Conservation (phyloP, 2,797 vertebrate genomes). For the Protonibea diacanthus region DNA sequence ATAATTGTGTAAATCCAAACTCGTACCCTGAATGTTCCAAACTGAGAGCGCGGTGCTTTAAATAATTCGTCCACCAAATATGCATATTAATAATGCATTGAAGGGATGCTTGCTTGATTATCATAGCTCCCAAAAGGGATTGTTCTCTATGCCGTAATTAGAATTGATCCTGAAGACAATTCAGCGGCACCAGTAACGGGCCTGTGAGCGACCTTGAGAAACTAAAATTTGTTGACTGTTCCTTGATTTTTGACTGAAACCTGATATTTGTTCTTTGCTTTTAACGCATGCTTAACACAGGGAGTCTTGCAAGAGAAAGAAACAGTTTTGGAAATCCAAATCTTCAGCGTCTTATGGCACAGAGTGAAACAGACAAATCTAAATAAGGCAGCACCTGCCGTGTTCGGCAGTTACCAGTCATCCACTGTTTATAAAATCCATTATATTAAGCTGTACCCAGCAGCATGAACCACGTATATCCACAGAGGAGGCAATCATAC, state of each 20-base stretch:
- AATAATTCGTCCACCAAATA: constrained; percentile 47
- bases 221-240: neutral
- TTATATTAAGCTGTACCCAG: constrained; percentile 46
- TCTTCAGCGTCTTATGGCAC: neutral
- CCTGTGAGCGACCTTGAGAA: constrained; percentile 15
- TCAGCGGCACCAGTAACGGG: neutral
- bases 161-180: constrained; percentile 32
- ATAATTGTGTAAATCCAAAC: constrained; percentile 11
- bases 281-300: neutral
- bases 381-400: constrained; percentile 30
- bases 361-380: constrained; percentile 22
- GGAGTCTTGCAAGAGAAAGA: neutral
- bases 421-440: constrained; percentile 26
- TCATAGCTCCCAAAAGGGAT: constrained; percentile 42
- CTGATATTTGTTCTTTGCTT: neutral
- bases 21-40: constrained; percentile 1
- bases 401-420: constrained; percentile 19
- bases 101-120: constrained; percentile 48
- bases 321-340: neutral
- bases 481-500: constrained; percentile 47
- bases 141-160: constrained; percentile 47
- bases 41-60: constrained; percentile 14
- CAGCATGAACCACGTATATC: constrained; percentile 37
- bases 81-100: constrained; percentile 64
- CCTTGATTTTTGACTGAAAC: neutral